Percentiles rank a stretch among this genome's conserved stretches.
phyloP scores from a whole-genome alignment of 2,113 vertebrate genomes.

The Carettochelys insculpta region DNA sequence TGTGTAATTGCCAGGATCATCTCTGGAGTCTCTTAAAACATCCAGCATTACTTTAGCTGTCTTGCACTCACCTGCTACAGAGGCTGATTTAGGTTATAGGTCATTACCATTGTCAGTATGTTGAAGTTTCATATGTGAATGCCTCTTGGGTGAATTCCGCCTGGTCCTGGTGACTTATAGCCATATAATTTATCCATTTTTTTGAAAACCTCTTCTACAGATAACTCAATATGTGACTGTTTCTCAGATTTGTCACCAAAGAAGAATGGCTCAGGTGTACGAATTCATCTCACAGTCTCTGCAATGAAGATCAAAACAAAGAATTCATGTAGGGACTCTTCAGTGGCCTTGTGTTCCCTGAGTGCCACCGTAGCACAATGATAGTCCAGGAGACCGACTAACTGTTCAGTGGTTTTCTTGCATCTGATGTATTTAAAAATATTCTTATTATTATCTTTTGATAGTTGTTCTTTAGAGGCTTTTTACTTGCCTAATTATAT shows the following conservation, averaged over 20 bases:
- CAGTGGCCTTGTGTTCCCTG: not conserved
- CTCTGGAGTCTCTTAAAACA: no score
- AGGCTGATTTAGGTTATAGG: not conserved
- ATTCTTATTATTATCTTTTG: not conserved
- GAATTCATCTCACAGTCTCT: not conserved
- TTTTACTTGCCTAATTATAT: not conserved
- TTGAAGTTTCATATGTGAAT: not conserved
- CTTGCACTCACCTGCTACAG: not conserved
- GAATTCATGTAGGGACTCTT: not conserved
- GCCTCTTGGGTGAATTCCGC: not conserved
- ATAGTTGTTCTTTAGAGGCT: not conserved
- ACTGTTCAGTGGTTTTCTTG: not conserved
- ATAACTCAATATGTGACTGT: not conserved
- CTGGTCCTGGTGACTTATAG: not conserved
- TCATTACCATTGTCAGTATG: not conserved
- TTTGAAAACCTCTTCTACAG: not conserved
- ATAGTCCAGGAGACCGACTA: not conserved
- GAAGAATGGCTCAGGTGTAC: not conserved
- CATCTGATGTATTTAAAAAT: not conserved
- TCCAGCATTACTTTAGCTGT: no score
- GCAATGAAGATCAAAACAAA: not conserved
- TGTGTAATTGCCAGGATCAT: no score
- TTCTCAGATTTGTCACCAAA: not conserved
- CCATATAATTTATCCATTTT: not conserved
- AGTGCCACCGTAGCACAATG: not conserved